These are phyloP conservation scores for Muntiacus muntjak DNA, from an alignment of 2,113 vertebrate genomes.

Conservation along the genomic window DNA sequence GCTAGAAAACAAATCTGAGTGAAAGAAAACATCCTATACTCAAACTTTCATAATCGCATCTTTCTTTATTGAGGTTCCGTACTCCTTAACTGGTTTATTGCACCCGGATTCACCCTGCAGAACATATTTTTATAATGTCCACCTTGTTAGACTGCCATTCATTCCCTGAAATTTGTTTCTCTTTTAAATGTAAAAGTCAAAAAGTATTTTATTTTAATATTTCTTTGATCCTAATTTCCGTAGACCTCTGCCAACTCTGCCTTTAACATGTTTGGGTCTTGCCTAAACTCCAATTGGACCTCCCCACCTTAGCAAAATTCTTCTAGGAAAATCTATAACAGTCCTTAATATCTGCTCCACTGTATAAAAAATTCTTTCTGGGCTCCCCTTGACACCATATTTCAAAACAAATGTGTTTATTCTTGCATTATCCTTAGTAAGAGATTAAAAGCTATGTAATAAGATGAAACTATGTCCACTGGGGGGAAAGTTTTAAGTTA, in stretches of 20 bases:
- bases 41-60: neutral
- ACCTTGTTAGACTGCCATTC: neutral
- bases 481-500: neutral
- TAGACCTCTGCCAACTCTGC: neutral
- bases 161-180: neutral
- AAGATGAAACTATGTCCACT: neutral
- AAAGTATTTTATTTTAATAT: neutral
- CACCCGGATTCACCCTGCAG: neutral
- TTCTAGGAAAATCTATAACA: neutral
- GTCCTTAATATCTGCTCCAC: neutral
- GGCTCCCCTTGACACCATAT: neutral
- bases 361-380: neutral
- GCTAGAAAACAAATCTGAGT: neutral
- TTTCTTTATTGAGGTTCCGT: neutral
- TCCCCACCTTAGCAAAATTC: neutral
- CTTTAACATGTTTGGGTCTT: neutral
- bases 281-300: neutral
- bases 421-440: neutral
- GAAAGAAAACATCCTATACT: neutral
- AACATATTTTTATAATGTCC: neutral
- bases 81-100: neutral
- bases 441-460: neutral
- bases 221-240: neutral
- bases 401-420: neutral
- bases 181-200: neutral